Percentiles rank a stretch among this genome's conserved stretches.
Evolutionary conservation across 2,888 invertebrate genomes (phyloP).

Genomic region (Leucoma salicis): DNA sequence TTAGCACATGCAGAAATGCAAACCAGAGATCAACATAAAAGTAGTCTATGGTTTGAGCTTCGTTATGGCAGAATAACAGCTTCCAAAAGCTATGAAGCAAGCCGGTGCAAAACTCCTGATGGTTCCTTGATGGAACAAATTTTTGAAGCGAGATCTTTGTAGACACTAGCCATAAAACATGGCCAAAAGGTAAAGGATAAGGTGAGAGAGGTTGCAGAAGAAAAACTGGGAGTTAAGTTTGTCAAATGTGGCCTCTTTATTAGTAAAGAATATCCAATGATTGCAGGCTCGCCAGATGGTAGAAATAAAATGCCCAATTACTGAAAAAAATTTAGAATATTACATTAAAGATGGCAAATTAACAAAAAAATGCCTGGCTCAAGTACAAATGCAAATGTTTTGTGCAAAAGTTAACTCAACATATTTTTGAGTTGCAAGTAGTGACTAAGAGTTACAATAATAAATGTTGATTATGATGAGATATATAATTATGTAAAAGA

Average conservation of each 20-base stretch:
- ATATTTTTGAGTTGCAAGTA: slow-evolving; percentile 3
- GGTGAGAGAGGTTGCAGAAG: background rate
- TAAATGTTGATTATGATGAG: background rate
- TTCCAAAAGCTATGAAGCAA: slow-evolving; percentile 9
- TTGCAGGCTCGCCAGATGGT: slow-evolving; percentile 6
- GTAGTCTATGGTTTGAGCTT: slow-evolving; percentile 6
- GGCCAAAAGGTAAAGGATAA: background rate
- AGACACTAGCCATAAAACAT: background rate
- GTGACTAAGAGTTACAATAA: background rate
- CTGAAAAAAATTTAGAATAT: background rate
- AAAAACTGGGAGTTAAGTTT: background rate
- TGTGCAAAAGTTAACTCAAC: background rate
- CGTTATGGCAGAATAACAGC: slow-evolving; percentile 13
- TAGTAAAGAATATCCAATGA: slow-evolving; percentile 1
- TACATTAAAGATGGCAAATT: background rate
- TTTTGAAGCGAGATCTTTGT: background rate
- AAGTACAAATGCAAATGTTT: background rate
- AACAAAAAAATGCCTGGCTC: background rate
- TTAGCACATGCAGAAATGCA: background rate
- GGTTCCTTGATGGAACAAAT: slow-evolving; percentile 7
- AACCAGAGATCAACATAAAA: slow-evolving; percentile 5
- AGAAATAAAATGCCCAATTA: slow-evolving; percentile 3
- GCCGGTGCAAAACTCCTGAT: slow-evolving; percentile 7
- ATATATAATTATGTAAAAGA: background rate
- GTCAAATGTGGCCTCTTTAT: background rate